Base-by-base conservation (phyloP, 1,140 invertebrate species). In the Chelonus insularis region DNA sequence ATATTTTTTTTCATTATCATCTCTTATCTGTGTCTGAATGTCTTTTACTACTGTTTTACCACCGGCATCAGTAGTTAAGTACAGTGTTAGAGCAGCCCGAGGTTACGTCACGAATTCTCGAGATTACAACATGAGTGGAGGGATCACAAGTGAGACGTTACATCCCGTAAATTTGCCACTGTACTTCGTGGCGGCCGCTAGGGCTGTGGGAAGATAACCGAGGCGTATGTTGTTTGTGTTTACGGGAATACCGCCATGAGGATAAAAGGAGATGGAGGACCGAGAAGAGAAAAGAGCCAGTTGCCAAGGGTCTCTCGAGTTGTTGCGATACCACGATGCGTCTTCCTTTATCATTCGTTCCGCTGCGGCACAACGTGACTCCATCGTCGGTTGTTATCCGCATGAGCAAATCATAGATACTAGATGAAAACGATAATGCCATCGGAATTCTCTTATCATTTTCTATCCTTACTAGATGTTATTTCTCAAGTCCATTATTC, bases 331-430 rank as follows among this genome's bases (percentile, higher is more conserved):
- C 60, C 39, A 39, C 66, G 25, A 48, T 58, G 41, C 67, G 67
- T 73, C 65, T 68, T 70, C 69, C 64, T 76, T 75, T 76, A 77
- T 77, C 74, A 72, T 72, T 73, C 68, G 67, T 70, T 67, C 64
- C 66, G 58, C 57, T 43, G 39, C 37, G 37, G 21, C 37, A 32
- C 39, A 56, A 56, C 54, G 54, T 56, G 54, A 56, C 37, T 43
- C 1, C 18, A 50, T 50, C 47, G 41, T 16, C 18, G 47, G 16
- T 50, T 20, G 47, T 50, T 50, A 50, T 50, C 47, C 47, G 21
- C 47, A 20, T 18, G 47, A 20, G 47, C 47, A 50, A 50, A 50
- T 50, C 47, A 50, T 29, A 50, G 47, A 16, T 16, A 45, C 41
- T 14, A 45, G 12, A 18, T 45, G 41, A 18, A 45, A 45, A 45